Evolutionary conservation across 2,113 vertebrate species (phyloP), one percentile per base, ranked within the genome.

Genomic region (Scopus umbretta): DNA sequence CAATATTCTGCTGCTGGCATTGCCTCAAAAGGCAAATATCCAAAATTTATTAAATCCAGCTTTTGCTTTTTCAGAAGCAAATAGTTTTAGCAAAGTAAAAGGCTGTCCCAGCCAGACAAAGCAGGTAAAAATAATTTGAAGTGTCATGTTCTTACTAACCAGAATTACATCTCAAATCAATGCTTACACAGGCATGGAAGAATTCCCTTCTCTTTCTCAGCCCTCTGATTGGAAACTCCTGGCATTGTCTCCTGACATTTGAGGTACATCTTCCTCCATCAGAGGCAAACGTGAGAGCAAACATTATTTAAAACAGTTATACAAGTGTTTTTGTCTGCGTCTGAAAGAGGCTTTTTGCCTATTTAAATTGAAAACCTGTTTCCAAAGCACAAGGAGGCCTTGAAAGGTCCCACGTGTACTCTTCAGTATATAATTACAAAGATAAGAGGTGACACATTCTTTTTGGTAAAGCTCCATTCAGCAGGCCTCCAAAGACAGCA

Each of bases 321-420:
- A 92, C 47, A 96, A 86, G 47, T 90, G 75, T 27, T 94, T 87
- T 56, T 59, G 55, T 25, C 88, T 78, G 36, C n/a, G 63, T 73
- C 38, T 3, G 7, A 84, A 91, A 56, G 65, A 72, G 65, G 10
- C 38, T 66, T 95, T 94, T 87, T 89, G 92, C 89, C 80, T 88
- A 90, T 61, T 91, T n/a, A 88, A 87, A 95, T 32, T 65, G 70
- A 72, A 96, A 95, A 93, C 85, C 32, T 75, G 71, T 84, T 95
- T 85, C 58, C 50, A 82, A 59, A 94, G 74, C 79, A 92, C 38
- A 73, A 55, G 55, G 18, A 78, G 79, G 55, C 90, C 96, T 95
- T 94, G 92, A 94, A 86, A 93, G 0, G 34, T 86, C 94, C 88
- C 92, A 58, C 36, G 85, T 53, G 75, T 86, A 53, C 85, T 67